phyloP scores from a whole-genome alignment of 2,113 vertebrate genomes.

The Arvicanthis niloticus region DNA sequence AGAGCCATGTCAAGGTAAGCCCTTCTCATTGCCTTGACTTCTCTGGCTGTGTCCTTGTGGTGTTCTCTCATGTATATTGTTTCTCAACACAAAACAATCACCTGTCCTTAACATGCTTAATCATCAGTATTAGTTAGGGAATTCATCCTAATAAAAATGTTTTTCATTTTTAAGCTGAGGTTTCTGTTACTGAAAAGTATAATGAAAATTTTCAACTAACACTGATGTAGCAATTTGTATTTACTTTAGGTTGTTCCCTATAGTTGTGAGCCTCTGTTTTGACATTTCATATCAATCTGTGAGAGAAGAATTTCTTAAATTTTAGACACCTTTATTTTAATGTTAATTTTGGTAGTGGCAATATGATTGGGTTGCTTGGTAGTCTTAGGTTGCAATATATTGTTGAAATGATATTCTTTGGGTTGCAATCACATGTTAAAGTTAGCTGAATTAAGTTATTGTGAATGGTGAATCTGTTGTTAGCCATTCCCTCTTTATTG shows the following conservation, averaged over 20 bases:
- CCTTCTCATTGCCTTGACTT: not conserved
- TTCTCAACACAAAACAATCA: not conserved
- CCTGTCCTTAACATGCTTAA: not conserved
- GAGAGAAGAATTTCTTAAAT: conserved; percentile 31
- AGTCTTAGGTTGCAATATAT: not conserved
- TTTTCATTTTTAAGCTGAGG: not conserved
- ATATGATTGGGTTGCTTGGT: conserved; percentile 8
- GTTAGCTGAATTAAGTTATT: conserved; percentile 38
- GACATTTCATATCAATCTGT: not conserved
- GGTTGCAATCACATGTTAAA: not conserved
- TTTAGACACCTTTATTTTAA: conserved; percentile 22
- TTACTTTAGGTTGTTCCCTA: not conserved
- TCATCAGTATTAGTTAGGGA: not conserved
- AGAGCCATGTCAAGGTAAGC: conserved; percentile 98
- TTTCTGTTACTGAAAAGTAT: not conserved
- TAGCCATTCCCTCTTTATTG: not conserved
- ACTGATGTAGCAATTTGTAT: not conserved
- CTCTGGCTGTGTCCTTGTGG: not conserved
- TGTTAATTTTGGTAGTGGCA: conserved; percentile 39
- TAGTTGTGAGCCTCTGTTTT: not conserved
- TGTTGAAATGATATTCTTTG: conserved; percentile 45
- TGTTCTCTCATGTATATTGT: not conserved
- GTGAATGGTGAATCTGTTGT: not conserved
- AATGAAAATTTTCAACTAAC: conserved; percentile 10
- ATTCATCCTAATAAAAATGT: not conserved